phyloP scores from a whole-genome alignment of 2,113 vertebrate genomes.

The Erythrocercus mccallii region DNA sequence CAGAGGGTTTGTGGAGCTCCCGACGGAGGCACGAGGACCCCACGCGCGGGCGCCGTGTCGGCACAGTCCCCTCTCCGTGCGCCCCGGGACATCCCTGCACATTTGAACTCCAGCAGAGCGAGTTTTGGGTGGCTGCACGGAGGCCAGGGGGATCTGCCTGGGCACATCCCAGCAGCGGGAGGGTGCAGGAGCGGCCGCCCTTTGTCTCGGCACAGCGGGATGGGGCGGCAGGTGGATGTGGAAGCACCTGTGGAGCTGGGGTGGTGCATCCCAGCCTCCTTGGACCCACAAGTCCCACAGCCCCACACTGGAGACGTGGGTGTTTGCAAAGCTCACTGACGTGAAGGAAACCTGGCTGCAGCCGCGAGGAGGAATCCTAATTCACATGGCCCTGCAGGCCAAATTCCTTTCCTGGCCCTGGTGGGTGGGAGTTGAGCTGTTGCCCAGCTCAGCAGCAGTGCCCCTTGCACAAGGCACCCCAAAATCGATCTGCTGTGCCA shows the following conservation, averaged over 20 bases:
- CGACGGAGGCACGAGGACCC: not conserved
- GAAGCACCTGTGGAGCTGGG: not conserved
- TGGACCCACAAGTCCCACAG: rapidly evolving
- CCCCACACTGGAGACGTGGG: rapidly evolving
- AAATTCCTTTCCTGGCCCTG: not conserved
- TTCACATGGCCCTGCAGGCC: not conserved
- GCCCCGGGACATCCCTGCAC: not conserved
- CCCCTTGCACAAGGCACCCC: not conserved
- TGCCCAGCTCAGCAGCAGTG: not conserved
- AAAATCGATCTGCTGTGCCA: not conserved
- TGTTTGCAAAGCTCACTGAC: not conserved
- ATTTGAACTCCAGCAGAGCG: not conserved
- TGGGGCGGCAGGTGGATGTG: not conserved
- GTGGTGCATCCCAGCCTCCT: rapidly evolving
- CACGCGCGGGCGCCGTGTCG: rapidly evolving
- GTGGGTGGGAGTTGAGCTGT: rapidly evolving
- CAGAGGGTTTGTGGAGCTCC: not conserved
- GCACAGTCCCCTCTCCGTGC: not conserved
- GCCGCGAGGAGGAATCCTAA: not conserved
- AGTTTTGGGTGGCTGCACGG: not conserved
- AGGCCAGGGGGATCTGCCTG: not conserved
- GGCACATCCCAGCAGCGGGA: not conserved
- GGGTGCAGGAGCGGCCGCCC: not conserved
- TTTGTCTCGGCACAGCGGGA: not conserved
- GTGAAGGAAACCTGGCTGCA: not conserved